These are phyloP conservation scores for Malaclemys terrapin DNA, from an alignment of 2,113 vertebrate genomes.

Conservation along the genomic window DNA sequence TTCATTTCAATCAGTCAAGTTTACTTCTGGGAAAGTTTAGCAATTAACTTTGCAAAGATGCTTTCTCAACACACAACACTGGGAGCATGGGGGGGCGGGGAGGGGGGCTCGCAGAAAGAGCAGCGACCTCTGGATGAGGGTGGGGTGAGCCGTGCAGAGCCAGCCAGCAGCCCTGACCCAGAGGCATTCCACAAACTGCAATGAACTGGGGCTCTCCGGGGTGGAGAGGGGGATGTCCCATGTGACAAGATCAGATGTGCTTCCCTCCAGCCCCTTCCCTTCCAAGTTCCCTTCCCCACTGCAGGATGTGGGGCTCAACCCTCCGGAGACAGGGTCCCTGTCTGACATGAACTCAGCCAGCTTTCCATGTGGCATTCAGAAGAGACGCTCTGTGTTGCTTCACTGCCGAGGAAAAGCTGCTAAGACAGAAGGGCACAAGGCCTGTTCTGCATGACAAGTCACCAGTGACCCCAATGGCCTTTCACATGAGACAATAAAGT, in stretches of 20 bases:
- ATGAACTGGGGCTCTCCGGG: not conserved
- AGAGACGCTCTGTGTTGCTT: not conserved
- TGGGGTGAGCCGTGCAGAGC: not conserved
- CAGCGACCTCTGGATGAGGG: not conserved
- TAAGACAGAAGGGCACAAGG: not conserved
- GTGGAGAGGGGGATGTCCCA: not conserved
- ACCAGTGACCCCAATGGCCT: not conserved
- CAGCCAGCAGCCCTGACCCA: not conserved
- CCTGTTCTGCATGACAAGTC: not conserved
- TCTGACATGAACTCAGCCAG: not conserved
- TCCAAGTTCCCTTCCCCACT: not conserved
- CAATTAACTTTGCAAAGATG: conserved; percentile 54
- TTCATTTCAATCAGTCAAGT: conserved; percentile 59
- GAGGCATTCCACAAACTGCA: not conserved
- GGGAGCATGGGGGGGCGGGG: not conserved
- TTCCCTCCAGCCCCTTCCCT: not conserved
- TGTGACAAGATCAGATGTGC: conserved; percentile 12
- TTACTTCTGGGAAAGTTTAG: conserved; percentile 75
- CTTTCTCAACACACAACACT: not conserved
- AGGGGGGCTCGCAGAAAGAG: not conserved
- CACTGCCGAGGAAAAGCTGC: not conserved
- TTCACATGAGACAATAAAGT: not conserved
- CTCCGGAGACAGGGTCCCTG: not conserved
- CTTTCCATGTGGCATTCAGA: not conserved
- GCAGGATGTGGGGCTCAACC: not conserved